A percentile compares a stretch with the other conserved stretches of the same genome.
Conservation (phyloP, 2,888 invertebrate genomes). For the Catocala sponsa region DNA sequence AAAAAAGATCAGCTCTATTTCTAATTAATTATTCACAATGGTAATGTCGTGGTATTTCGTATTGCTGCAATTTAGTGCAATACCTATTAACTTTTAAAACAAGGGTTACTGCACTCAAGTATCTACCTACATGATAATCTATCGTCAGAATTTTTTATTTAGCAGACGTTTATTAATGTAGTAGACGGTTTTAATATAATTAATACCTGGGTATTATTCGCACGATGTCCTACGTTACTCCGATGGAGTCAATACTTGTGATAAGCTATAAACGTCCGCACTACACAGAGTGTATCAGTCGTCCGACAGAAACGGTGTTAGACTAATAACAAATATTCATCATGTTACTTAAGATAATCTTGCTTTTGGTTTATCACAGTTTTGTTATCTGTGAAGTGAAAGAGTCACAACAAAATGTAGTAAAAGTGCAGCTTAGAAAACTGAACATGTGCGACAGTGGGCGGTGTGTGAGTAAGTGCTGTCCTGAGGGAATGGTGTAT, state of each 20-base stretch:
- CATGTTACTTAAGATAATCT: slow-evolving; percentile 33
- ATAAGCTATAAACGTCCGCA: slow-evolving; percentile 41
- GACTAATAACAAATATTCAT: slow-evolving; percentile 10
- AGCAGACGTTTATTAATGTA: too few species aligned
- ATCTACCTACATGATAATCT: too few species aligned
- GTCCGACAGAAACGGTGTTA: slow-evolving; percentile 26
- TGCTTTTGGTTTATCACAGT: slow-evolving; percentile 28
- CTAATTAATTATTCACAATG: too few species aligned
- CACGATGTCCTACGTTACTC: too few species aligned
- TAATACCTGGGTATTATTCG: too few species aligned
- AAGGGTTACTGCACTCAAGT: too few species aligned
- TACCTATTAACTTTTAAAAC: too few species aligned
- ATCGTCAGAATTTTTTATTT: too few species aligned
- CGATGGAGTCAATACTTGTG: slow-evolving; percentile 33
- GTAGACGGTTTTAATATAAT: too few species aligned
- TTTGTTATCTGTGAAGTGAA: slow-evolving; percentile 23
- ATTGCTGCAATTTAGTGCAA: too few species aligned
- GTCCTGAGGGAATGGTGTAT: slow-evolving; percentile 56
- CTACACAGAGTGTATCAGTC: slow-evolving; percentile 36
- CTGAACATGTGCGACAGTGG: slow-evolving; percentile 38
- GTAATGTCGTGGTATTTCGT: too few species aligned
- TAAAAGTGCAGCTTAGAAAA: slow-evolving; percentile 11
- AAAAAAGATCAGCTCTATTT: too few species aligned
- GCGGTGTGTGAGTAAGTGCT: slow-evolving; percentile 65
- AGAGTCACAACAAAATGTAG: slow-evolving; percentile 9